Base-by-base conservation (phyloP, 2,113 vertebrate genomes). In the Vombatus ursinus region DNA sequence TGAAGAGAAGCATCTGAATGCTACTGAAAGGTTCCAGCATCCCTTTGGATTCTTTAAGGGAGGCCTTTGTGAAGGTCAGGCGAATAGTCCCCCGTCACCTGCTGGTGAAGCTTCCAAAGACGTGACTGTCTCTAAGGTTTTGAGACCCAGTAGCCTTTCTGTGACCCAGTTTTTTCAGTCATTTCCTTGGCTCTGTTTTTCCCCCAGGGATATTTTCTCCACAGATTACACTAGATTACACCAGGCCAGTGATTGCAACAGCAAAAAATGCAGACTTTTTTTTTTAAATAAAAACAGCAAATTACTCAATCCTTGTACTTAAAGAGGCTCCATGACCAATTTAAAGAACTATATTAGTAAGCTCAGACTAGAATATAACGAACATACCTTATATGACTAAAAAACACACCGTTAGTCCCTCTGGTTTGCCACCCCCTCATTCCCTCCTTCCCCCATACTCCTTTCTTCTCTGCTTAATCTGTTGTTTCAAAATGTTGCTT, bases 201-300 rank as follows among this genome's bases (percentile, higher is more conserved):
- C 50, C 52, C 61, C 53, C 68, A 92, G 97, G 97, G 57, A 94
- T n/a, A 94, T 98, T 98, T 98, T 98, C 97, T 97, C 95, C 95
- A 93, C 98, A 96, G 98, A 92, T 96, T 98, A 89, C 50, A 93
- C 93, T 91, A 8, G 95, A 96, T 97, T 98, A 98, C 97, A 98
- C 97, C 97, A 98, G 98, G 97, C 94, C 53, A 16, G 48, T 95
- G 89, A 97, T 94, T 97, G 95, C 96, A 97, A 96, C 50, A 84
- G 92, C 96, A 96, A 97, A 97, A 98, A 98, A 98, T 92, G 93
- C 26, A 97, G 95, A 53, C 94, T 98, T 54, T 53, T 53, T 52
- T 53, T 53, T 24, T 97, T 68, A 92, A 52, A 48, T 7, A 94
- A 26, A 31, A 94, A 92, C 94, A 97, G 95, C 84, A 97, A 98